phyloP scores from a whole-genome alignment of 2,888 invertebrate genomes.

The Nipponacmea schrenckii region DNA sequence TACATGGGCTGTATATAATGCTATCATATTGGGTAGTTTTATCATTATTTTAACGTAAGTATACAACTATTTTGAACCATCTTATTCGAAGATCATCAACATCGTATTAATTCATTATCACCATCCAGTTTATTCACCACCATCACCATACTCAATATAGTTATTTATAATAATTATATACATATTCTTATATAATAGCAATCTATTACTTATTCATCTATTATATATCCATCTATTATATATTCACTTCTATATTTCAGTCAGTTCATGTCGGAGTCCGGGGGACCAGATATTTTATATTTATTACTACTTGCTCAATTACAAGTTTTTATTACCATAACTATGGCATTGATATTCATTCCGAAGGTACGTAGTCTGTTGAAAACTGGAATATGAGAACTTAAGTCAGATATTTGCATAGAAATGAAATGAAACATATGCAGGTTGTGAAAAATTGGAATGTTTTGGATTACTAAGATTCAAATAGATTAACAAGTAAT shows the following conservation, averaged over 20 bases:
- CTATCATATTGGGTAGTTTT: slow-evolving; percentile 89
- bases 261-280: slow-evolving; percentile 47
- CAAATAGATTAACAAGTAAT: too few relatives aligned
- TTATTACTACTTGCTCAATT: slow-evolving; percentile 51
- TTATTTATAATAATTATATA: not conserved
- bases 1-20: slow-evolving; percentile 94
- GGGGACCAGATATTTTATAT: slow-evolving; percentile 58
- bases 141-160: not conserved
- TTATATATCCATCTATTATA: too few relatives aligned
- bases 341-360: slow-evolving; percentile 54
- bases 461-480: too few relatives aligned
- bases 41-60: slow-evolving; percentile 95
- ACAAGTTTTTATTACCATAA: slow-evolving; percentile 58
- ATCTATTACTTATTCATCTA: too few relatives aligned
- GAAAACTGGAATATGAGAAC: too few relatives aligned
- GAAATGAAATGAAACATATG: too few relatives aligned
- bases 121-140: too few relatives aligned
- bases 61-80: not conserved
- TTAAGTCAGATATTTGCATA: too few relatives aligned
- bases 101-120: too few relatives aligned
- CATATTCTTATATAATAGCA: too few relatives aligned
- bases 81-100: too few relatives aligned
- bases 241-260: slow-evolving; percentile 38
- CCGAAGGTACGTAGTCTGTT: slow-evolving; percentile 61
- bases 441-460: too few relatives aligned